Evolutionary conservation across 2,888 invertebrate species (phyloP).

Genomic region (Pyrgus malvae): DNA sequence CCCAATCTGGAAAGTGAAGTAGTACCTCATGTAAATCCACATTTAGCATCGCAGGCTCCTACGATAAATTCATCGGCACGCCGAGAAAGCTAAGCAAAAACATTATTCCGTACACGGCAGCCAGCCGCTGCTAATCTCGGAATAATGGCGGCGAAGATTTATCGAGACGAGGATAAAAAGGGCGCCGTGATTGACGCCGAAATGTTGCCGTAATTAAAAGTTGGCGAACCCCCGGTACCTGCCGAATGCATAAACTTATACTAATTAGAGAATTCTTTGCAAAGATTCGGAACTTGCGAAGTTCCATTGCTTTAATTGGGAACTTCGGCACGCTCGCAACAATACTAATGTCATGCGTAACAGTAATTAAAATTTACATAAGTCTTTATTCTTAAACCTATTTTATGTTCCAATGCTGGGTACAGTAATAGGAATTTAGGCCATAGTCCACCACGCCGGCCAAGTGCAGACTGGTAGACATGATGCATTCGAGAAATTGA

Average conservation of each 20-base stretch:
- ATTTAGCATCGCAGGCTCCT: too few relatives aligned
- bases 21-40: too few relatives aligned
- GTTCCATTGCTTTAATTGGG: conserved; percentile 77
- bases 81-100: conserved; percentile 52
- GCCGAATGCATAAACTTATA: conserved; percentile 75
- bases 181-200: conserved; percentile 53
- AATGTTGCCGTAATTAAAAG: conserved; percentile 68
- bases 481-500: too few relatives aligned
- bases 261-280: conserved; percentile 79
- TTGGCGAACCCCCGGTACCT: conserved; percentile 44
- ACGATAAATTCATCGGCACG: conserved; percentile 58
- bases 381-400: too few relatives aligned
- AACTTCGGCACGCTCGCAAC: conserved; percentile 53
- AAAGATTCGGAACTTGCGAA: conserved; percentile 74
- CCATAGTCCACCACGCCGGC: too few relatives aligned
- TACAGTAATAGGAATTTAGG: too few relatives aligned
- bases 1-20: too few relatives aligned
- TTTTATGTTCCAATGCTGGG: too few relatives aligned
- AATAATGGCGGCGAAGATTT: conserved; percentile 43
- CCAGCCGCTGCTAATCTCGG: conserved; percentile 49
- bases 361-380: conserved; percentile 41
- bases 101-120: conserved; percentile 50
- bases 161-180: conserved; percentile 45
- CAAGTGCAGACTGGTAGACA: too few relatives aligned
- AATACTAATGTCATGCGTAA: conserved; percentile 30